Evolutionary conservation across 1,140 invertebrate genomes (phyloP).

Genomic region (Mya arenaria): DNA sequence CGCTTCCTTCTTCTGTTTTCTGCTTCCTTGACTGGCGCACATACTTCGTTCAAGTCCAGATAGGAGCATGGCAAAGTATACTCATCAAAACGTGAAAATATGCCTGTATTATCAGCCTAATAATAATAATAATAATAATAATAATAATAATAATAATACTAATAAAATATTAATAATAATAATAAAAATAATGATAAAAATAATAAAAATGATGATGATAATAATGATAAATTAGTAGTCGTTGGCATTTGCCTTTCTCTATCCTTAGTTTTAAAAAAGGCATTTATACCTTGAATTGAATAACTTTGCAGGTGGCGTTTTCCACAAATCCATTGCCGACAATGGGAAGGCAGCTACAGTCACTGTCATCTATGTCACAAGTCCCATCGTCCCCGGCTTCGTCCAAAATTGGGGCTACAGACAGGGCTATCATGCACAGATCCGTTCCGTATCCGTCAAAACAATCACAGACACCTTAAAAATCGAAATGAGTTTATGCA

Average conservation of each 20-base stretch:
- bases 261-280: slow-evolving; percentile 4
- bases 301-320: not conserved
- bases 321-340: slow-evolving; percentile 8
- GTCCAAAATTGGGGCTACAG: not conserved
- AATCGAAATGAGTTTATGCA: not conserved
- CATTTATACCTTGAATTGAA: not conserved
- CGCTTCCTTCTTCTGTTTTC: not conserved
- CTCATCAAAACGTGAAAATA: not conserved
- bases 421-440: slow-evolving; percentile 18
- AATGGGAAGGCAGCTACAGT: not conserved
- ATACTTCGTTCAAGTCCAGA: slow-evolving; percentile 15
- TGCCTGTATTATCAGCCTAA: not conserved
- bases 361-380: slow-evolving; percentile 13
- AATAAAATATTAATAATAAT: too few relatives aligned
- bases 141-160: too few relatives aligned
- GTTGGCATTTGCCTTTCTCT: not conserved
- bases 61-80: not conserved
- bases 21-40: not conserved
- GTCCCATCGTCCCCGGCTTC: not conserved
- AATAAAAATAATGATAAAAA: too few relatives aligned
- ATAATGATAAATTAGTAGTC: not conserved
- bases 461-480: slow-evolving; percentile 1
- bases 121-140: not conserved
- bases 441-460: slow-evolving; percentile 20
- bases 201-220: too few relatives aligned